Percentiles rank a stretch among this genome's conserved stretches.
phyloP scores from a whole-genome alignment of 2,888 invertebrate genomes.

The Pollenia angustigena region DNA sequence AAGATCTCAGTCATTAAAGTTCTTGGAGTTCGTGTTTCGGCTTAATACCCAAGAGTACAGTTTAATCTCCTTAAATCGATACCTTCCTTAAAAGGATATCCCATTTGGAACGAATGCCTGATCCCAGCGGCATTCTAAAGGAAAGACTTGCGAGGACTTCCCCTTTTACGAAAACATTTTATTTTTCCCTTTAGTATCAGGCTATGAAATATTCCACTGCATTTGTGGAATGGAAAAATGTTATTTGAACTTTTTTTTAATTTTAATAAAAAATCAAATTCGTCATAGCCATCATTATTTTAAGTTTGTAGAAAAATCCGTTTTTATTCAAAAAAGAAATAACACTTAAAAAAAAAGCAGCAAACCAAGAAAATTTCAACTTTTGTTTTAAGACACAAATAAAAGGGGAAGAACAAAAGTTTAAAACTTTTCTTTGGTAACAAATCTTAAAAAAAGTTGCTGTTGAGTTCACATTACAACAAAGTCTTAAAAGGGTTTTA shows the following conservation, averaged over 20 bases:
- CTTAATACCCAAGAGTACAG: too few relatives aligned
- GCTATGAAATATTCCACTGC: too few relatives aligned
- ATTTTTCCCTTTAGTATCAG: too few relatives aligned
- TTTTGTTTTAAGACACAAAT: background rate
- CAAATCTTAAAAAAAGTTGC: background rate
- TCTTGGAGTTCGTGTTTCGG: too few relatives aligned
- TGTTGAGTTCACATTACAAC: background rate
- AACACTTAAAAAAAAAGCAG: conserved; percentile 2
- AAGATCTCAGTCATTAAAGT: too few relatives aligned
- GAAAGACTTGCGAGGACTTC: too few relatives aligned
- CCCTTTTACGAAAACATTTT: too few relatives aligned
- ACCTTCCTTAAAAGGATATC: too few relatives aligned
- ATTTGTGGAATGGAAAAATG: too few relatives aligned
- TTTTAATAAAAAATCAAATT: conserved; percentile 7
- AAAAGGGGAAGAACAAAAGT: background rate
- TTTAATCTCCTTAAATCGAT: too few relatives aligned
- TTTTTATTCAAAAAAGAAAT: conserved; percentile 11
- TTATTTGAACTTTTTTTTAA: background rate
- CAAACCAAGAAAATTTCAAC: conserved; percentile 1
- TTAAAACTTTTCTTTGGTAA: background rate
- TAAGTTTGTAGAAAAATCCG: conserved; percentile 13
- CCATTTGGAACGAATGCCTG: too few relatives aligned
- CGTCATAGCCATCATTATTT: conserved; percentile 36
- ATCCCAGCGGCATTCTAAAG: too few relatives aligned
- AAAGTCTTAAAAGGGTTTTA: background rate